Conservation (phyloP, 1,140 invertebrate species). For the Rhopalosiphum maidis region DNA sequence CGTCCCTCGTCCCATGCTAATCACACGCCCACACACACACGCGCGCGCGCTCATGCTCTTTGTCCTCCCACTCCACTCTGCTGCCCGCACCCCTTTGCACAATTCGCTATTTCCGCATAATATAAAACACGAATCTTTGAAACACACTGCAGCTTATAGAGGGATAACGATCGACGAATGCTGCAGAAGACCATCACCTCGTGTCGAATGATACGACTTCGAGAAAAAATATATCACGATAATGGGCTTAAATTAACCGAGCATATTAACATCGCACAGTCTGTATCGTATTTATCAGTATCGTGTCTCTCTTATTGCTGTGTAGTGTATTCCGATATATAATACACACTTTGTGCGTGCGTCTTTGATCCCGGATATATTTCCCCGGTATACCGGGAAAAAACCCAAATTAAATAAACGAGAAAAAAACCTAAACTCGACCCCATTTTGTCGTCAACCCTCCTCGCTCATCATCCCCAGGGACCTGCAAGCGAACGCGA, state of each 20-base stretch:
- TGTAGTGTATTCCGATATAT: background rate
- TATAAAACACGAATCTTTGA: background rate
- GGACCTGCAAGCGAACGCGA: background rate
- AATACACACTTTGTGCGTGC: background rate
- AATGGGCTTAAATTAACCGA: background rate
- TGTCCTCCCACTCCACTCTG: background rate
- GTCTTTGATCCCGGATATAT: conserved; percentile 6
- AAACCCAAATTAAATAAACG: conserved; percentile 19
- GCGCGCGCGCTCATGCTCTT: too few species aligned
- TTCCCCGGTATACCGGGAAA: background rate
- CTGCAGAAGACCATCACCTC: background rate
- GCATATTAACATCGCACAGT: background rate
- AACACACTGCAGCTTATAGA: background rate
- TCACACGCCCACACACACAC: background rate
- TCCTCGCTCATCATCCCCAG: background rate
- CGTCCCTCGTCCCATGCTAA: background rate
- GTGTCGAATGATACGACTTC: background rate
- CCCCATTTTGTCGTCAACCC: background rate
- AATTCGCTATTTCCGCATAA: background rate
- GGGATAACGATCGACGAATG: background rate
- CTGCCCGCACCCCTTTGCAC: too few species aligned
- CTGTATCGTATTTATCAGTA: background rate
- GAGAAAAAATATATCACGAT: background rate
- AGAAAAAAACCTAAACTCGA: background rate
- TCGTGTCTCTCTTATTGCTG: background rate